Evolutionary conservation across 2,113 vertebrate species (phyloP), one percentile per base, ranked within the genome.

Genomic region (Mugil cephalus): DNA sequence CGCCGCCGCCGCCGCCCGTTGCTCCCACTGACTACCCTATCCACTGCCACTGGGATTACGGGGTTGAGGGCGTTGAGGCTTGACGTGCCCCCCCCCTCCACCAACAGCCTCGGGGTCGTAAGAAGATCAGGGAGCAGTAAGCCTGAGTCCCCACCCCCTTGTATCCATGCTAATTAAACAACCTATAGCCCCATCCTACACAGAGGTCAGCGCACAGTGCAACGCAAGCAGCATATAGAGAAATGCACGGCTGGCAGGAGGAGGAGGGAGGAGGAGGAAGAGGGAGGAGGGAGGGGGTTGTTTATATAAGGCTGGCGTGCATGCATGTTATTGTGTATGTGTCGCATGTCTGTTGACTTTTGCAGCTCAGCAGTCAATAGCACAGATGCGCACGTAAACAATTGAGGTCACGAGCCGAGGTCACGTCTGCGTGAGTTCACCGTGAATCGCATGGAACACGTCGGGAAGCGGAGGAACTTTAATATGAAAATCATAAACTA

Each of bases 121-220:
- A 89, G 88, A 76, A 83, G 85, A 83, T 88, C 85, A 79, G 78
- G 76, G 77, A 74, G 52, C 18, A 62, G 54, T 81, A 79, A 79
- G 70, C 46, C 75, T 53, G 17, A 39, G 7, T 12, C 40, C 66
- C 40, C 12, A 45, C 40, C 58, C 62, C 50, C 45, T 34, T 53
- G 30, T 45, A 82, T 65, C 18, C 45, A 78, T 59, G 84, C 84
- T 87, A 89, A 91, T 89, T 87, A 89, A 85, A 76, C 74, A 88
- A 84, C 58, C 77, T 79, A 63, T 47, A 83, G 65, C 54, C 43
- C 51, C 52, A 40, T 21, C 63, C 69, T 14, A 45, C 54, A 62
- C 72, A 73, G 81, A 85, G 87, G 88, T 87, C 80, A 80, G 73
- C 17, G 64, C 59, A 62, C 65, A 83, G 51, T 69, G 78, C 84